Base-by-base conservation (phyloP, 2,113 vertebrate genomes). In the Chelonoidis abingdonii region DNA sequence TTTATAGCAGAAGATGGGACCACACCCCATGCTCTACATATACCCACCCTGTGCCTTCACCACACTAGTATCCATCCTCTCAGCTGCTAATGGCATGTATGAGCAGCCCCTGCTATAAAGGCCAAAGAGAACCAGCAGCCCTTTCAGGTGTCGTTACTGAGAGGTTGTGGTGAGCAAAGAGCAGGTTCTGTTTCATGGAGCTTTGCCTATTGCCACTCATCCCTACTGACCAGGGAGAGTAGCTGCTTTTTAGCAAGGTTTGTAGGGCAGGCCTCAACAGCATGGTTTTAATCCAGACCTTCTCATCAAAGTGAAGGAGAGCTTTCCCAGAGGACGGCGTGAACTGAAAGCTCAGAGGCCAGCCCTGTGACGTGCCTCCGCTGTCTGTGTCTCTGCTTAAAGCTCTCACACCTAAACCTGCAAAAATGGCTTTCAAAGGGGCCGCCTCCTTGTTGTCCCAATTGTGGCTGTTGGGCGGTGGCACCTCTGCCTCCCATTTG, bases 361-460 rank as follows among this genome's bases (percentile, higher is more conserved):
- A 83, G 94, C 93, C 93, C 49, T 92, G 83, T 90, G 87, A 84
- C 72, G 62, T 93, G 91, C 53, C 81, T 94, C 80, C n/a, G 6
- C 31, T 69, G 76, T 83, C 88, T 87, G 65, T 83, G 56, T 96
- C 95, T 95, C 86, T 92, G 22, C 62, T 76, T 83, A 91, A 91
- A 95, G 72, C 56, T 93, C 31, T 88, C 90, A 95, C 89, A 94
- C 62, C 52, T 95, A 89, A 93, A 56, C 2, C 4, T 78, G 80
- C 92, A 93, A 89, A 94, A 92, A 93, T 83, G 29, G 8, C 92
- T 96, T 94, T 92, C 76, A 94, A 94, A 95, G 83, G 87, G 53
- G 49, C 83, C 85, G 24, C 49, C 54, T 65, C 38, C 49, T 95
- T 88, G 50, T 92, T 89, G 86, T 96, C 72, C 72, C 49, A 31